phyloP scores from a whole-genome alignment of 2,888 invertebrate genomes.

The Tiphia femorata region DNA sequence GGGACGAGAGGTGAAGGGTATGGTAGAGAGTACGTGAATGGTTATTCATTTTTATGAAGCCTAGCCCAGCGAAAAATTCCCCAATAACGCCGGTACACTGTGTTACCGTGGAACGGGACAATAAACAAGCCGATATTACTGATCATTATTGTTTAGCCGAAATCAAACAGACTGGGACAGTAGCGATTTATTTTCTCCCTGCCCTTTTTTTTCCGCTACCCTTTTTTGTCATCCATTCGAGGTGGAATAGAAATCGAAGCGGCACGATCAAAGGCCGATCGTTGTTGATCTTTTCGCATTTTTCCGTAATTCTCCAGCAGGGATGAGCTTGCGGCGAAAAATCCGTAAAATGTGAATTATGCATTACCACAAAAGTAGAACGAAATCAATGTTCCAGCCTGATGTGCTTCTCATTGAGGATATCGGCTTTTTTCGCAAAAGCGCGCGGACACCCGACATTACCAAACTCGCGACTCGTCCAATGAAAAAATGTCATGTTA shows the following conservation, averaged over 20 bases:
- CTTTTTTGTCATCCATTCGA: neutral
- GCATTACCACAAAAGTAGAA: no score
- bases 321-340: no score
- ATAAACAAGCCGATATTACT: conserved; percentile 47
- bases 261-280: conserved; percentile 37
- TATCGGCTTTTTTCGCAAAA: no score
- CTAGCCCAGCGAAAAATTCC: conserved; percentile 21
- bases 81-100: conserved; percentile 24
- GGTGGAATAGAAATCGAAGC: conserved; percentile 28
- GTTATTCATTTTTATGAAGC: conserved; percentile 35
- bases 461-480: no score
- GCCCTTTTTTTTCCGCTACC: conserved; percentile 4
- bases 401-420: no score
- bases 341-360: no score
- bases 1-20: conserved; percentile 4
- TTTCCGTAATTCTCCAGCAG: conserved; percentile 47
- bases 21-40: no score
- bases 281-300: conserved; percentile 28
- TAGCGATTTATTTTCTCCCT: conserved; percentile 32
- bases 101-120: conserved; percentile 22
- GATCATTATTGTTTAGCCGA: conserved; percentile 46
- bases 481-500: no score
- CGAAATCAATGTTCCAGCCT: no score
- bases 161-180: conserved; percentile 32
- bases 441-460: no score